Conservation (phyloP, 2,113 vertebrate species). For the Bothrops jararaca region DNA sequence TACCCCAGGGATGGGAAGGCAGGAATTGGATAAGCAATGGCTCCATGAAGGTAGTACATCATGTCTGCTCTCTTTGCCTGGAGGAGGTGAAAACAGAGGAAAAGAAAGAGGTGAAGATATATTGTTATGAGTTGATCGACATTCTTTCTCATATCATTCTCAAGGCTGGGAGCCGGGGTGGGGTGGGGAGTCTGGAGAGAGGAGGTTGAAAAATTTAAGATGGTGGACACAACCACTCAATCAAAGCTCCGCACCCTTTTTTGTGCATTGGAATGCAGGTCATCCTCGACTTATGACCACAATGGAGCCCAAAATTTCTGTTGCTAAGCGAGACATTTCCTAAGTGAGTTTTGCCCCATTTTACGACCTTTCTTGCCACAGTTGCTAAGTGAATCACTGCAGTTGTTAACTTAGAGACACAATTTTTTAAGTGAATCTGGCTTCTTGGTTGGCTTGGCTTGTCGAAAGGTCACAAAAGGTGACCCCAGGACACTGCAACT, state of each 20-base stretch:
- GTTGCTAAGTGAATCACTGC: too few species aligned
- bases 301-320: too few species aligned
- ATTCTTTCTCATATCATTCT: not conserved
- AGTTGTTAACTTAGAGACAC: too few species aligned
- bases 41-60: not conserved
- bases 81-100: not conserved
- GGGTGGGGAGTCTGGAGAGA: not conserved
- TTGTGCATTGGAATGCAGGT: not conserved
- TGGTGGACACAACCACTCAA: not conserved
- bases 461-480: too few species aligned
- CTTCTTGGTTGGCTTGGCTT: too few species aligned
- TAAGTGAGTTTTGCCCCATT: too few species aligned
- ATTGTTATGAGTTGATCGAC: not conserved
- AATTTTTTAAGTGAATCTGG: too few species aligned
- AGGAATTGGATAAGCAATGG: not conserved
- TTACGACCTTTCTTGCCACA: too few species aligned
- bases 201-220: not conserved
- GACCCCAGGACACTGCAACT: too few species aligned
- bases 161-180: not conserved
- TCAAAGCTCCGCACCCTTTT: not conserved
- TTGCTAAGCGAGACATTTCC: too few species aligned
- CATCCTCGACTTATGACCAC: too few species aligned
- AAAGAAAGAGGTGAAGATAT: not conserved
- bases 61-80: not conserved
- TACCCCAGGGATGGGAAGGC: not conserved